phyloP scores from a whole-genome alignment of 2,113 vertebrate species.

The Xiphophorus maculatus region DNA sequence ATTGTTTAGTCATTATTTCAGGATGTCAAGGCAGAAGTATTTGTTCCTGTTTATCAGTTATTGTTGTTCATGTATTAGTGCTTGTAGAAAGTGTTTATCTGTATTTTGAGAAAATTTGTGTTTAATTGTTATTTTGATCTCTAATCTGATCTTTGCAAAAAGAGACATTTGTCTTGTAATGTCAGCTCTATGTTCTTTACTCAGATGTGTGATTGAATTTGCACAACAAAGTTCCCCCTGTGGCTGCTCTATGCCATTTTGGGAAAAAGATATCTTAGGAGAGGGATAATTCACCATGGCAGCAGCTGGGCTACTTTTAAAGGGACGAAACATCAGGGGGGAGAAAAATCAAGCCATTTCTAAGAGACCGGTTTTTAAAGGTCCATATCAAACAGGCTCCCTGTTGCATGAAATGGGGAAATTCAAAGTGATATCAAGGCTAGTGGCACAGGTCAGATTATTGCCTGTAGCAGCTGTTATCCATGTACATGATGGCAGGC shows the following conservation, averaged over 20 bases:
- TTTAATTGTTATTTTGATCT: background rate
- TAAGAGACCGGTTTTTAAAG: slow-evolving; percentile 40
- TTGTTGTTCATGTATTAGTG: no score
- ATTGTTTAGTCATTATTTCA: no score
- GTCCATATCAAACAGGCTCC: slow-evolving; percentile 26
- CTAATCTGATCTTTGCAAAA: background rate
- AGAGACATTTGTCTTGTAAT: no score
- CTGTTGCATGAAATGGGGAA: slow-evolving; percentile 25
- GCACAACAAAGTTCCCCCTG: background rate
- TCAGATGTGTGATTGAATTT: background rate
- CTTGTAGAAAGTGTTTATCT: background rate
- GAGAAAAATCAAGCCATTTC: slow-evolving; percentile 5
- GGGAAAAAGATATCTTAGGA: background rate
- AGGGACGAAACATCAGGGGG: slow-evolving; percentile 1
- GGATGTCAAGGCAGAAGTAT: no score
- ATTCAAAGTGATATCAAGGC: slow-evolving; percentile 42
- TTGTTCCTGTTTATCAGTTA: no score
- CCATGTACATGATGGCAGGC: slow-evolving; percentile 15
- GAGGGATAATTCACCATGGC: slow-evolving; percentile 15
- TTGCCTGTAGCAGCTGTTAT: slow-evolving; percentile 13
- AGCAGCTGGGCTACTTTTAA: slow-evolving; percentile 8
- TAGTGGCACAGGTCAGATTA: slow-evolving; percentile 42
- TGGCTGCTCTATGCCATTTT: background rate
- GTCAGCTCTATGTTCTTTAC: background rate
- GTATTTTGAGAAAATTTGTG: background rate